Evolutionary conservation across 2,113 vertebrate genomes (phyloP).

Genomic region (Agelaius phoeniceus): DNA sequence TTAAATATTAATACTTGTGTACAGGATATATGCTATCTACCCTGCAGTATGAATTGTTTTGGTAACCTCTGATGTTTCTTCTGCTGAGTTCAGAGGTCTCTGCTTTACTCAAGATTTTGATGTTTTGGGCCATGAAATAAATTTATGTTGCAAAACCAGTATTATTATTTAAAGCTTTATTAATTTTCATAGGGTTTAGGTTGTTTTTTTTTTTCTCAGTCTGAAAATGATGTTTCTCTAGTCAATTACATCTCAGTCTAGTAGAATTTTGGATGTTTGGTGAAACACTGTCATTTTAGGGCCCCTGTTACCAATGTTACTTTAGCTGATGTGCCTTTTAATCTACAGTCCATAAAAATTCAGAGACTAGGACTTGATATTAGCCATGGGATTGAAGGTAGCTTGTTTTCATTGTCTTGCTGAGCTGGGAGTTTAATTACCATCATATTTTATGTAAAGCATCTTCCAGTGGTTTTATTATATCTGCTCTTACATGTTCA

Average conservation of each 20-base stretch:
- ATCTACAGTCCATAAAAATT: not conserved
- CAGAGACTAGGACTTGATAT: not conserved
- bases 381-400: not conserved
- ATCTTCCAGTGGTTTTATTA: not conserved
- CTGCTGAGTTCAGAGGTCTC: not conserved
- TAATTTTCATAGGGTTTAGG: not conserved
- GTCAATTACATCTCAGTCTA: not conserved
- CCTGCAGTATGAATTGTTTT: not conserved
- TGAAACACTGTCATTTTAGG: not conserved
- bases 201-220: not conserved
- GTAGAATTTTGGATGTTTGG: not conserved
- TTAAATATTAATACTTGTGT: slow-evolving; percentile 55
- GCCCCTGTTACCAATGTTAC: not conserved
- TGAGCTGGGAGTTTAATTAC: not conserved
- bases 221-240: not conserved
- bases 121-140: not conserved
- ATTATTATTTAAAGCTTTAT: not conserved
- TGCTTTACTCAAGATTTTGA: not conserved
- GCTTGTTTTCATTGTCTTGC: not conserved
- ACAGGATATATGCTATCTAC: not conserved
- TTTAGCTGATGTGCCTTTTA: not conserved
- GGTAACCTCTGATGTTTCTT: not conserved
- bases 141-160: not conserved
- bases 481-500: not conserved
- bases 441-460: not conserved